phyloP scores from a whole-genome alignment of 1,140 invertebrate genomes.

The Paramacrobiotus metropolitanus region DNA sequence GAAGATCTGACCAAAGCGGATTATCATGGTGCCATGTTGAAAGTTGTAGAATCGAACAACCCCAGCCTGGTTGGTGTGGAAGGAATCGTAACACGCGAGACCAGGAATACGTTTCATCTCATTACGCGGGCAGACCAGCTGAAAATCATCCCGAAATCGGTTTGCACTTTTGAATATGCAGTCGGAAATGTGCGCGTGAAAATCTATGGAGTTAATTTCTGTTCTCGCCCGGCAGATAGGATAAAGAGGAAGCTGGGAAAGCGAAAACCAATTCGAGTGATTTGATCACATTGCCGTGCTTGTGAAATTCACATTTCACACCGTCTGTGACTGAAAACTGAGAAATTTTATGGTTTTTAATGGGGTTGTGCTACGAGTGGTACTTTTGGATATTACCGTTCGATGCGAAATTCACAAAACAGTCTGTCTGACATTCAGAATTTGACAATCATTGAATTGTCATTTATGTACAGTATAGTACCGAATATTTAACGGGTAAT shows the following conservation, averaged over 20 bases:
- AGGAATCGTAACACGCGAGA: not conserved
- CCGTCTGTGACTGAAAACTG: too few relatives aligned
- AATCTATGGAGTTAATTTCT: not conserved
- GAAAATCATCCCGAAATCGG: not conserved
- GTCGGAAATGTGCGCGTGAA: not conserved
- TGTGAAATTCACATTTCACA: too few relatives aligned
- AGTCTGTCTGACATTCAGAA: too few relatives aligned
- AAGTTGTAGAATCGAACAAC: not conserved
- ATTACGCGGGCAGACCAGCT: not conserved
- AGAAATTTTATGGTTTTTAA: too few relatives aligned
- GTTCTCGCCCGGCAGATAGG: not conserved
- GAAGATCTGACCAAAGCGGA: conserved; percentile 1
- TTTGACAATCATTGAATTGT: too few relatives aligned
- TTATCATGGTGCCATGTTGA: not conserved
- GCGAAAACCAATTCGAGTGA: not conserved
- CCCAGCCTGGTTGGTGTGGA: not conserved
- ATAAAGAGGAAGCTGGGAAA: conserved; percentile 4
- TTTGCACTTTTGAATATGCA: not conserved
- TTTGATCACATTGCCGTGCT: not conserved
- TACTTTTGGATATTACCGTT: too few relatives aligned
- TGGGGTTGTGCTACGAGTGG: too few relatives aligned
- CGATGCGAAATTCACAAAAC: too few relatives aligned
- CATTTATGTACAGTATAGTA: too few relatives aligned
- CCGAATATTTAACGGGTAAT: too few relatives aligned
- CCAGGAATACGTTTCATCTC: not conserved